Evolutionary conservation across 2,888 invertebrate species (phyloP), one percentile per base, ranked within the genome.

Genomic region (Nezara viridula): DNA sequence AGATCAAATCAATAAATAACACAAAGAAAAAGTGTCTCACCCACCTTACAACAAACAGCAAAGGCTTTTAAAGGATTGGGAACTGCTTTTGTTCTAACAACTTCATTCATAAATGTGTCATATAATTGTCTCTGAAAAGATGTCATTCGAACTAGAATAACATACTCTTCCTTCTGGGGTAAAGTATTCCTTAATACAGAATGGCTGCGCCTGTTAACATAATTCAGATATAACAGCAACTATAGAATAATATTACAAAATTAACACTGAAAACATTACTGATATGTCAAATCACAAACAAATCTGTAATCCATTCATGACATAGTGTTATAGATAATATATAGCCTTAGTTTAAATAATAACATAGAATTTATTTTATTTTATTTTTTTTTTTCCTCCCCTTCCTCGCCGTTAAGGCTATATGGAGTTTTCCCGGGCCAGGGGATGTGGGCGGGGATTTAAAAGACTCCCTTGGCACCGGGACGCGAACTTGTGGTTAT

Each of bases 11-110:
- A 86, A 88, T 32, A 86, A 40, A 24, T 49, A 44, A 27, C 10
- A 86, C 47, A 90, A 27, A 77, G 7, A 37, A 85, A 32, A 10
- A 66, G 6, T 21, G 49, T 81, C 40, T 37, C 37, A 91, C 92
- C 91, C 92, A 96, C 96, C 95, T 99, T 99, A 92, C 98, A 99
- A 92, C 99, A 99, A 89, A 99, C 98, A 37, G 99, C 98, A 93
- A 99, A 99, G 3, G 99, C 98, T 93, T 98, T 98, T 89, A 99
- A 94, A 0, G 99, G 99, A 94, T 99, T 99, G 49, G 98, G 97
- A 89, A 97, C 97, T 24, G 96, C 95, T 88, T 97, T 96, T 32
- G 96, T 96, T 44, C 97, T 94, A 0, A 98, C 97, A 1, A 98
- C 97, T 92, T 97, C 97, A 92, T 97, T 97, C 97, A 98, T 98